A percentile compares a stretch with the other conserved stretches of the same genome.
phyloP scores from a whole-genome alignment of 2,113 vertebrate genomes.

The Melanocharis versteri region DNA sequence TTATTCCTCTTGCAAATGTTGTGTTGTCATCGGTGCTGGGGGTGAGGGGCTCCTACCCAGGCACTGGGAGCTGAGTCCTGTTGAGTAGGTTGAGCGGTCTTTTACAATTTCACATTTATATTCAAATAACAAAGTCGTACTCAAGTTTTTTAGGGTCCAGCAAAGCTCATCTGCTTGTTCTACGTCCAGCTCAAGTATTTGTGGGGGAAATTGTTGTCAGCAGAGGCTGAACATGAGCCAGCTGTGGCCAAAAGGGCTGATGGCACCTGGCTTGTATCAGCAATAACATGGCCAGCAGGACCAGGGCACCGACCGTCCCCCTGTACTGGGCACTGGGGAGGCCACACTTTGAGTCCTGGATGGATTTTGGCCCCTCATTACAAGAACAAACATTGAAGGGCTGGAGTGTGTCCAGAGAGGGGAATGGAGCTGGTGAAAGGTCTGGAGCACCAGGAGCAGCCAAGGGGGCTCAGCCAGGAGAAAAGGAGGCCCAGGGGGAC shows the following conservation, averaged over 20 bases:
- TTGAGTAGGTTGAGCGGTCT: fast-evolving
- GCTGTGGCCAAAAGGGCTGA: not conserved
- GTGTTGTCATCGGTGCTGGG: not conserved
- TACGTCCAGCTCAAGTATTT: not conserved
- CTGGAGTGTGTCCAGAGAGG: not conserved
- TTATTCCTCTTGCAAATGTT: not conserved
- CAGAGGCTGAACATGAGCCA: not conserved
- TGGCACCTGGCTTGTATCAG: not conserved
- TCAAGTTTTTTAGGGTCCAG: not conserved
- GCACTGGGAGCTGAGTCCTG: not conserved
- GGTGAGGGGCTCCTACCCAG: not conserved
- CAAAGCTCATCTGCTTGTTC: not conserved
- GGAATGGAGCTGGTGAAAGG: not conserved
- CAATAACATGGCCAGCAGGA: not conserved
- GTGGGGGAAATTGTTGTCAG: not conserved
- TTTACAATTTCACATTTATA: not conserved
- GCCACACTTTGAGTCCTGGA: not conserved
- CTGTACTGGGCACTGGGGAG: not conserved
- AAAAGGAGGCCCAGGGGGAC: not conserved
- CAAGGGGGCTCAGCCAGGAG: not conserved
- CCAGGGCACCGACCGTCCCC: fast-evolving
- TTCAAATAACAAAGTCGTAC: not conserved
- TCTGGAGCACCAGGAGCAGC: not conserved
- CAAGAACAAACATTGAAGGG: not conserved
- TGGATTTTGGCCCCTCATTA: not conserved